Evolutionary conservation across 1,140 invertebrate genomes (phyloP).

Genomic region (Solen grandis): DNA sequence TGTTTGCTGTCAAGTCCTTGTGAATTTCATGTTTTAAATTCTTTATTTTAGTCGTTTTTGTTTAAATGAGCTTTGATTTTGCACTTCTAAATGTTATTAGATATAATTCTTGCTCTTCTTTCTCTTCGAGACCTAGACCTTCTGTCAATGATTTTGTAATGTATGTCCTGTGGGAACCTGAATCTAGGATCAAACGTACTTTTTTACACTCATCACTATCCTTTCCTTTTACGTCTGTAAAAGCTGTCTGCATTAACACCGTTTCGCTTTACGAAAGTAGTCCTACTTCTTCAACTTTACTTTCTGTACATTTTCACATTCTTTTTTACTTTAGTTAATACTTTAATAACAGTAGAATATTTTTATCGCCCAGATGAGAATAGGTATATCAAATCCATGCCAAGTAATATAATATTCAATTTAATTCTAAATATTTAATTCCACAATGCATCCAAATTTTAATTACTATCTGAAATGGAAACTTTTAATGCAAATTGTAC

Average conservation of each 20-base stretch:
- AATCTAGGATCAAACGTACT: background rate
- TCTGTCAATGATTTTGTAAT: background rate
- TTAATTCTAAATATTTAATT: too few relatives aligned
- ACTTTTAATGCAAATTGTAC: too few relatives aligned
- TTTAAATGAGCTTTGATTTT: background rate
- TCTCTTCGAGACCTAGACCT: background rate
- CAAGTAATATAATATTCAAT: too few relatives aligned
- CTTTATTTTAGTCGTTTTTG: background rate
- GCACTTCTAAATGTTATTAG: slow-evolving; percentile 2
- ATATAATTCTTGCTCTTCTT: background rate
- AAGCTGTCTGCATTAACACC: slow-evolving; percentile 19
- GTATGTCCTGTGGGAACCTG: slow-evolving; percentile 5
- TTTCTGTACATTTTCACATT: background rate
- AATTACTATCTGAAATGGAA: too few relatives aligned
- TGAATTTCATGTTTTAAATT: background rate
- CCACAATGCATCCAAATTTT: too few relatives aligned
- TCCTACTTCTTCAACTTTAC: background rate
- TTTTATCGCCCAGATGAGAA: too few relatives aligned
- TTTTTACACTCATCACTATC: background rate
- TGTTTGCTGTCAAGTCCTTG: slow-evolving; percentile 22
- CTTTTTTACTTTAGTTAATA: too few relatives aligned
- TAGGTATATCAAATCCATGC: too few relatives aligned
- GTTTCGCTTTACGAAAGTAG: slow-evolving; percentile 3
- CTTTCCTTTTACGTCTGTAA: background rate
- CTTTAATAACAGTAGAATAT: too few relatives aligned